Conservation (phyloP, 1,140 invertebrate genomes). For the Drosophila suzukii region DNA sequence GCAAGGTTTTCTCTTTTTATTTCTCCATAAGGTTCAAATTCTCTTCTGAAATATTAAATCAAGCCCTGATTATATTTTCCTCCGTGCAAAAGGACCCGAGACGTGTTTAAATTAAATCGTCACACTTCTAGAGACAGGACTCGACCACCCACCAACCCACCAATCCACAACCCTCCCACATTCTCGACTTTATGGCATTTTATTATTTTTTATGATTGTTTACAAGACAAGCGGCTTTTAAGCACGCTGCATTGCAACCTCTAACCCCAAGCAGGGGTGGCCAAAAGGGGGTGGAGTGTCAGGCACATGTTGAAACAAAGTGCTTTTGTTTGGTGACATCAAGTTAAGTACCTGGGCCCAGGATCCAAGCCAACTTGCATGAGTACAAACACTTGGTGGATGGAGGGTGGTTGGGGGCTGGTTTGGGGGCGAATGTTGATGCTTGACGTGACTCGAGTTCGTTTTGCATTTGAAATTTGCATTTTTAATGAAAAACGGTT, state of each 20-base stretch:
- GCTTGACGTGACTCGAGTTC: slow-evolving; percentile 79
- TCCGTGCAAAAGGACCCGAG: neutral
- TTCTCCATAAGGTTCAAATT: neutral
- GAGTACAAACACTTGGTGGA: slow-evolving; percentile 67
- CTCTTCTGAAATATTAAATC: neutral
- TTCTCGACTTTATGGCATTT: slow-evolving; percentile 74
- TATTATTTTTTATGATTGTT: slow-evolving; percentile 83
- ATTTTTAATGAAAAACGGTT: slow-evolving; percentile 83
- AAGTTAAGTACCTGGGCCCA: slow-evolving; percentile 77
- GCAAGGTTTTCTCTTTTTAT: too few species aligned
- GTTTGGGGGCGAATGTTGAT: slow-evolving; percentile 41
- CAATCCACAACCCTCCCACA: slow-evolving; percentile 15
- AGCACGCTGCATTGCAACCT: slow-evolving; percentile 66
- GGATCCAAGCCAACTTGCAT: slow-evolving; percentile 50
- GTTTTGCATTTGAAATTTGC: slow-evolving; percentile 81
- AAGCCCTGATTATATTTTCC: neutral
- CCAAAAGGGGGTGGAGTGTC: slow-evolving; percentile 29
- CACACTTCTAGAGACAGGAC: slow-evolving; percentile 8
- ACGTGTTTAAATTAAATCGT: slow-evolving; percentile 46
- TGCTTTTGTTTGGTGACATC: slow-evolving; percentile 82
- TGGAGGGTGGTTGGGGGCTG: neutral
- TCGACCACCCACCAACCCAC: neutral
- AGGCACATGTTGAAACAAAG: slow-evolving; percentile 79
- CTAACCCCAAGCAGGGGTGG: slow-evolving; percentile 26
- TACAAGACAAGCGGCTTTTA: slow-evolving; percentile 81